Percentiles rank a stretch among this genome's conserved stretches.
Evolutionary conservation across 1,140 invertebrate species (phyloP).

Genomic region (Nephila pilipes): DNA sequence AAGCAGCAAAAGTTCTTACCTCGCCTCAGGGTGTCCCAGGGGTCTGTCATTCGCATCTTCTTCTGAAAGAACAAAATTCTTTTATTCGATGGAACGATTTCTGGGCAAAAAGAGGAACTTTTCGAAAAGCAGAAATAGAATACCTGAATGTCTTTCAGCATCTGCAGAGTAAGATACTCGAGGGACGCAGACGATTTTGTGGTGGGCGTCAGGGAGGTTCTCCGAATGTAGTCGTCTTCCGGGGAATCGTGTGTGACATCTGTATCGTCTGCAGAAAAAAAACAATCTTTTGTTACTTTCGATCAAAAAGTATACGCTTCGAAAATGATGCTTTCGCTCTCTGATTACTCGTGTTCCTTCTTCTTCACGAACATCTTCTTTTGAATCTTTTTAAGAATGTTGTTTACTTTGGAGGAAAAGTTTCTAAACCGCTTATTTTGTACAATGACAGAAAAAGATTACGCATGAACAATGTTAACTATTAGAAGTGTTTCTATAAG

Average conservation of each 20-base stretch:
- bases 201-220: slow-evolving; percentile 82
- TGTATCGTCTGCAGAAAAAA: slow-evolving; percentile 39
- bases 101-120: neutral
- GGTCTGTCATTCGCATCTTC: slow-evolving; percentile 49
- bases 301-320: neutral
- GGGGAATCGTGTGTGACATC: slow-evolving; percentile 77
- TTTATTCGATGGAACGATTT: slow-evolving; percentile 37
- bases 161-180: slow-evolving; percentile 82
- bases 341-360: neutral
- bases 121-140: slow-evolving; percentile 22
- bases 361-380: neutral
- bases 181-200: slow-evolving; percentile 82
- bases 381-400: neutral
- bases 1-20: slow-evolving; percentile 38
- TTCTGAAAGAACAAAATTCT: slow-evolving; percentile 58
- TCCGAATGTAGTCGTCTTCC: slow-evolving; percentile 83
- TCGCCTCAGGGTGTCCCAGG: slow-evolving; percentile 52
- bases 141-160: slow-evolving; percentile 83
- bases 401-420: neutral
- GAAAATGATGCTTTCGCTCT: neutral
- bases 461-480: no score
- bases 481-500: no score
- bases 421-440: neutral
- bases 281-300: slow-evolving; percentile 23
- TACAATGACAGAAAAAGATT: no score